Conservation (phyloP, 2,888 invertebrate genomes). For the Cyrtodaria siliqua region DNA sequence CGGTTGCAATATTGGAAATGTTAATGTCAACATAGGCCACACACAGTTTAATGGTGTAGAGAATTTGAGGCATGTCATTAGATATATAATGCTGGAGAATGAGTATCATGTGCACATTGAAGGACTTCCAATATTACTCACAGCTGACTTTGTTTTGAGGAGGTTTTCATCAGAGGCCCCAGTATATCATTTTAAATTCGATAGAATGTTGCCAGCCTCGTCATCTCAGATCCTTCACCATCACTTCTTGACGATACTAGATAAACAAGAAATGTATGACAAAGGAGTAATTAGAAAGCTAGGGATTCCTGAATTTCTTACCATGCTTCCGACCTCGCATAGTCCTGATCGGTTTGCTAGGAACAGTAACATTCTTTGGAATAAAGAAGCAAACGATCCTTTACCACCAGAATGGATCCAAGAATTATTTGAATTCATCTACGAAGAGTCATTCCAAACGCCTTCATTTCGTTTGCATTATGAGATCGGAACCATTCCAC, state of each 20-base stretch:
- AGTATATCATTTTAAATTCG: slow-evolving; percentile 30
- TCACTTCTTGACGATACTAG: slow-evolving; percentile 11
- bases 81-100: slow-evolving; percentile 26
- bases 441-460: slow-evolving; percentile 4
- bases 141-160: slow-evolving; percentile 29
- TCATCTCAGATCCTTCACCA: slow-evolving; percentile 34
- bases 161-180: slow-evolving; percentile 23
- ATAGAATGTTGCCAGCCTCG: slow-evolving; percentile 37
- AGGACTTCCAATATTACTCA: slow-evolving; percentile 58
- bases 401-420: slow-evolving; percentile 6
- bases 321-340: not conserved
- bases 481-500: not conserved
- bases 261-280: not conserved
- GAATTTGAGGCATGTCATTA: slow-evolving; percentile 23
- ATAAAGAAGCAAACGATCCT: not conserved
- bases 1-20: slow-evolving; percentile 7
- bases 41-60: slow-evolving; percentile 24
- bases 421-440: slow-evolving; percentile 15
- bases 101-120: slow-evolving; percentile 24
- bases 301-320: slow-evolving; percentile 1
- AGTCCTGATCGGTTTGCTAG: not conserved
- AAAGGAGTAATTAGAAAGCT: slow-evolving; percentile 5
- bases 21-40: slow-evolving; percentile 3
- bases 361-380: not conserved
- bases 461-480: not conserved